Conservation (phyloP, 2,888 invertebrate species). For the Folsomia candida region DNA sequence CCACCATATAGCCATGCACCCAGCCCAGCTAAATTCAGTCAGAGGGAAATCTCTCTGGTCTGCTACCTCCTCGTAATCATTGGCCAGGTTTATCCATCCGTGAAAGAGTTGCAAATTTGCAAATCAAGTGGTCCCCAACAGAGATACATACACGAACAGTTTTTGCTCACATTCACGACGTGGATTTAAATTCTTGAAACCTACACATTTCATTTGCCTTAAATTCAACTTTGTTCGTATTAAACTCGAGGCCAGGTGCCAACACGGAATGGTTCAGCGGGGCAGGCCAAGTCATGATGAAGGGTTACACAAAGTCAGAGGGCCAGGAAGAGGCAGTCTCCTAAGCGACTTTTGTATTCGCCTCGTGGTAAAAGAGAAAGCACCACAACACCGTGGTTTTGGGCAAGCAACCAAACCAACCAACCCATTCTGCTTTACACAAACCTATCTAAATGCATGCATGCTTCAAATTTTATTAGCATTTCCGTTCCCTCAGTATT, state of each 20-base stretch:
- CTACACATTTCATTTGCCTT: neutral
- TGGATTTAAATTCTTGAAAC: conserved; percentile 10
- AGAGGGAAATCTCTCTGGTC: neutral
- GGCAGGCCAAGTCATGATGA: neutral
- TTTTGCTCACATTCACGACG: conserved; percentile 2
- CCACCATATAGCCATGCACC: neutral
- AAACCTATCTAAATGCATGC: neutral
- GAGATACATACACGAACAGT: neutral
- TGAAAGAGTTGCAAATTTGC: conserved; percentile 13
- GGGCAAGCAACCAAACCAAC: neutral
- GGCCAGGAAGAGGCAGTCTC: too few species aligned
- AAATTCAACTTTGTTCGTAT: neutral
- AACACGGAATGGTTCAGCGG: neutral
- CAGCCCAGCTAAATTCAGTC: neutral
- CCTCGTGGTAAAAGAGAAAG: neutral
- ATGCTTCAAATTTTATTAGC: neutral
- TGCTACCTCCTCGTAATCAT: neutral
- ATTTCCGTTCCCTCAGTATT: neutral
- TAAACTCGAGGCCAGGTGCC: neutral
- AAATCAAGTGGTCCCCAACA: conserved; percentile 12
- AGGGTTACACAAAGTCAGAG: too few species aligned
- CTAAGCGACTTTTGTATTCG: too few species aligned
- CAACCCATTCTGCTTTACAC: neutral
- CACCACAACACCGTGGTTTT: neutral
- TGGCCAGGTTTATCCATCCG: neutral